phyloP scores from a whole-genome alignment of 1,140 invertebrate species.

The Gonatopus flavifemur region DNA sequence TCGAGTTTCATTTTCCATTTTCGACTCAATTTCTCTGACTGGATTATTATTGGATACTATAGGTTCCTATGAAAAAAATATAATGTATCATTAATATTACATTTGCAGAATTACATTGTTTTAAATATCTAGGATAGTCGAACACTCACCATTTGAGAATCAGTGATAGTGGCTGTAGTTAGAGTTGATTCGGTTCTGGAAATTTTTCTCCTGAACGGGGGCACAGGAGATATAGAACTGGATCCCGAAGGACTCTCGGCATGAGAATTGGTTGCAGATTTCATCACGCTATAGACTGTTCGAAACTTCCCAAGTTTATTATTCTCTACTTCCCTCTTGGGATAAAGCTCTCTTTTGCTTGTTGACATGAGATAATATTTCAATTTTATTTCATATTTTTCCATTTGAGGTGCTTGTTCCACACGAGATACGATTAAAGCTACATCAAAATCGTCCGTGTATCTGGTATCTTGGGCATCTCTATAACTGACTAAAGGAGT shows the following conservation, averaged over 20 bases:
- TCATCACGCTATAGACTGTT: conserved; percentile 60
- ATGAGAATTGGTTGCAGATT: conserved; percentile 36
- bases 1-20: no score
- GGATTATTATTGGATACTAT: no score
- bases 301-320: conserved; percentile 67
- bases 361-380: conserved; percentile 78
- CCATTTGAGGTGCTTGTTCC: conserved; percentile 49
- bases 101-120: no score
- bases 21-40: no score
- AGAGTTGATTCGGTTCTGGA: conserved; percentile 26
- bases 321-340: conserved; percentile 66
- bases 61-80: no score
- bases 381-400: conserved; percentile 61
- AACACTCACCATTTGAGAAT: no score
- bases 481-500: conserved; percentile 63
- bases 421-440: conserved; percentile 68
- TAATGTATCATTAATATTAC: no score
- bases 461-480: conserved; percentile 65
- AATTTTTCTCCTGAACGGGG: neutral
- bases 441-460: conserved; percentile 71
- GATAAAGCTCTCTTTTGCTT: conserved; percentile 70
- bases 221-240: conserved; percentile 29
- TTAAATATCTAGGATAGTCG: no score
- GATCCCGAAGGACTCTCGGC: conserved; percentile 42
- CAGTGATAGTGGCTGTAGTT: no score